Evolutionary conservation across 1,140 invertebrate species (phyloP), one percentile per base, ranked within the genome.

Genomic region (Pollicipes pollicipes): DNA sequence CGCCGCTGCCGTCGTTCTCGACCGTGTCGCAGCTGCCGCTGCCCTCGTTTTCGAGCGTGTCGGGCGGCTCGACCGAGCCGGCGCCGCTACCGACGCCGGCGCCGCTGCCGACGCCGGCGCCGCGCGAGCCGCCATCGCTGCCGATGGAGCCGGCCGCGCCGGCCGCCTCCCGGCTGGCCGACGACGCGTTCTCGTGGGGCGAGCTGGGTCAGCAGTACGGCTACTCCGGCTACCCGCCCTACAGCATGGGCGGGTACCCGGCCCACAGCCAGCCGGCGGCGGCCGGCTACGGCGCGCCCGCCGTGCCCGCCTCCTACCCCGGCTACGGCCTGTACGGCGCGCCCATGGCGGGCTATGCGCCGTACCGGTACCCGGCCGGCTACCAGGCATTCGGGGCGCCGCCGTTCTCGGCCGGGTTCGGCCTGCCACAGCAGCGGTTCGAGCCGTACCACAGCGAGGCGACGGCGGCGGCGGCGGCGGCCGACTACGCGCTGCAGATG

Each of bases 131-230:
- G n/a, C n/a, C n/a, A n/a, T n/a, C 35, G 35, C 35, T 21, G 45
- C 45, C 45, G 45, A 58, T 58, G 45, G 45, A 58, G 13, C 13
- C 45, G 45, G 45, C 45, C 13, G 6, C 45, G 10, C 6, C 45
- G 6, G 13, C 45, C 2, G 45, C 45, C 74, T 74, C 32, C 74
- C 78, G 26, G 69, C 70, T 30, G 76, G 75, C 24, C 77, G 77
- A 16, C 76, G 76, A n/a, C 76, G 73, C 1, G 70, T 78, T 66
- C 75, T 74, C 71, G 72, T 75, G 73, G 74, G 74, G 67, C 68
- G 72, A 72, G 71, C 64, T 64, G 28, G 67, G 72, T 71, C 74
- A 72, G 66, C 71, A 71, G 68, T 72, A 75, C 74, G 68, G 72
- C 75, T 73, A 76, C 74, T 73, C 75, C 74, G 74, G 74, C 74